A percentile compares a stretch with the other conserved stretches of the same genome.
Conservation (phyloP, 2,113 vertebrate genomes). For the Mobula hypostoma region DNA sequence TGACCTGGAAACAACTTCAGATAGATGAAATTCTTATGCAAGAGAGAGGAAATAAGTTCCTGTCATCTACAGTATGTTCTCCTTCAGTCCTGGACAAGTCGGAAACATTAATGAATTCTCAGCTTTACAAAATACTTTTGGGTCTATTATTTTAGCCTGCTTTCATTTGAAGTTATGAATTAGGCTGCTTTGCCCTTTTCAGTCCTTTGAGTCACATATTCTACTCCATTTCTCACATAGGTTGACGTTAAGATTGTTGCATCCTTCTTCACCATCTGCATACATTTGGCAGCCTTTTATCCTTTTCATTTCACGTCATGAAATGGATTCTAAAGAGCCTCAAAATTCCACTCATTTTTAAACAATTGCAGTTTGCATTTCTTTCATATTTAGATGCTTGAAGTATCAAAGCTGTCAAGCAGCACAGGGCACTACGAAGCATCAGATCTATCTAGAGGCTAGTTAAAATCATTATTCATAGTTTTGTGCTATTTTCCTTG, state of each 20-base stretch:
- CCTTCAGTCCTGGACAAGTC: not conserved
- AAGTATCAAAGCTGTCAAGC: not conserved
- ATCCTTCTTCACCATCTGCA: slow-evolving; percentile 1
- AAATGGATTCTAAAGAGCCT: slow-evolving; percentile 24
- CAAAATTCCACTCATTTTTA: slow-evolving; percentile 23
- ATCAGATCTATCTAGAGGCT: not conserved
- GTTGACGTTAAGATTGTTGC: not conserved
- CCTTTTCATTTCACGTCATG: not conserved
- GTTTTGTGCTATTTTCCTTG: too few relatives aligned
- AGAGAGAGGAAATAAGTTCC: not conserved
- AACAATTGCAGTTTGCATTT: not conserved
- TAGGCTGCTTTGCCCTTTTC: not conserved
- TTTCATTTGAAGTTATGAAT: not conserved
- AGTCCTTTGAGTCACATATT: not conserved
- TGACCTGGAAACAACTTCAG: not conserved
- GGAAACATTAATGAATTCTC: not conserved
- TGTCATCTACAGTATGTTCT: not conserved
- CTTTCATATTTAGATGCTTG: not conserved
- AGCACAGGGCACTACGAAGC: too few relatives aligned
- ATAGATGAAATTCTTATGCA: not conserved
- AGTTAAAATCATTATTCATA: not conserved
- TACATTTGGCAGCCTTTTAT: slow-evolving; percentile 26
- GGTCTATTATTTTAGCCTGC: not conserved
- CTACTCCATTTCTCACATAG: not conserved
- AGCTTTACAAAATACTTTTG: not conserved